A percentile compares a stretch with the other conserved stretches of the same genome.
These are phyloP conservation scores for Okamejei kenojei DNA, from an alignment of 2,797 vertebrate genomes.

Conservation along the genomic window DNA sequence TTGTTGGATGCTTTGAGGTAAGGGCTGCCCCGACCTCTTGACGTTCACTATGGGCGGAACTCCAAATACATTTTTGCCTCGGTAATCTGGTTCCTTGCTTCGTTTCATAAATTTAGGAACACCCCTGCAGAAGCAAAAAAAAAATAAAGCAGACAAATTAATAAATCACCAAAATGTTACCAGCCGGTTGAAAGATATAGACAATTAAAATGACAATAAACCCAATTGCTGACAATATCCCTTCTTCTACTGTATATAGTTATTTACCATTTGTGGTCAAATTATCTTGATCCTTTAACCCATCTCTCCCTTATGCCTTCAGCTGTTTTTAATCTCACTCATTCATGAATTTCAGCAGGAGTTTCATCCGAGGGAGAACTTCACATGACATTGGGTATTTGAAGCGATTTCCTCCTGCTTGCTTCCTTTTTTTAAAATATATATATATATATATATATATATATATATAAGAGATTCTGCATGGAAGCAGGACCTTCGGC, in stretches of 20 bases:
- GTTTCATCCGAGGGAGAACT: no score
- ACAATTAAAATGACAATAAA: neutral
- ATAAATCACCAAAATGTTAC: neutral
- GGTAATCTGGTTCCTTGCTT: constrained; percentile 69
- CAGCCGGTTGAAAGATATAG: neutral
- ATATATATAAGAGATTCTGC: no score
- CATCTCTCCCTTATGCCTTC: no score
- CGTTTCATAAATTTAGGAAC: constrained; percentile 80
- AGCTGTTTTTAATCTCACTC: neutral
- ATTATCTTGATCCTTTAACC: neutral
- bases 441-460: no score
- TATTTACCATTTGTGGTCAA: neutral
- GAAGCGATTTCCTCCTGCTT: neutral
- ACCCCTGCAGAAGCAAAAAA: constrained; percentile 53
- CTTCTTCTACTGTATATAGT: neutral
- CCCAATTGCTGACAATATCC: neutral
- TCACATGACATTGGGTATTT: no score
- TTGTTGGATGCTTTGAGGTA: constrained; percentile 79
- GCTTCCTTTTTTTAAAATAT: neutral
- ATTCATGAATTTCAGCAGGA: neutral
- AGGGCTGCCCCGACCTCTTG: constrained; percentile 68
- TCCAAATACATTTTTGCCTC: constrained; percentile 69
- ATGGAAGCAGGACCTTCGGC: no score
- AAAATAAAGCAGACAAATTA: constrained; percentile 9
- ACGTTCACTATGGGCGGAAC: constrained; percentile 68